Conservation (phyloP, 2,888 invertebrate genomes). For the Syritta pipiens region DNA sequence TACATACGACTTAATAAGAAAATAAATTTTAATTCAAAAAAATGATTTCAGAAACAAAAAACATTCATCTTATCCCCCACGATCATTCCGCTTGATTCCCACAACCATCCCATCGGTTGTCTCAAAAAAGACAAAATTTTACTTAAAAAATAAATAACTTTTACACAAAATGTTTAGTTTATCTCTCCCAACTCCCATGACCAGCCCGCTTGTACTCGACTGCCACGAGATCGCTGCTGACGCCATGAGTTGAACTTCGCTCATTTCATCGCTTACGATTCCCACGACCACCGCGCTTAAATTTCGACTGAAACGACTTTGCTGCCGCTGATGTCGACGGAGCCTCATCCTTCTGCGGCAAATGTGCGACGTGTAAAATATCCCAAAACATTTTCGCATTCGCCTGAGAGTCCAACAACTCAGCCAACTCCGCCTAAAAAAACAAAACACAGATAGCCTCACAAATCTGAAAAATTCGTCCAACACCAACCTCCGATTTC, state of each 20-base stretch:
- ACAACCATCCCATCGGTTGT: too few species aligned
- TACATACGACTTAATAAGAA: too few species aligned
- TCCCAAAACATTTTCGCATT: slow-evolving; percentile 86
- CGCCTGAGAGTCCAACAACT: slow-evolving; percentile 85
- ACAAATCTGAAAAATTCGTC: not conserved
- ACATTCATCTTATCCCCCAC: too few species aligned
- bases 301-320: slow-evolving; percentile 44
- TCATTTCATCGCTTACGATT: slow-evolving; percentile 6
- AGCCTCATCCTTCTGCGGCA: slow-evolving; percentile 80
- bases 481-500: slow-evolving; percentile 81
- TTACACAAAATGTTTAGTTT: too few species aligned
- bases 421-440: slow-evolving; percentile 84
- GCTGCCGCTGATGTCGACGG: slow-evolving; percentile 12
- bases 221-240: too few species aligned
- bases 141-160: too few species aligned
- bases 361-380: slow-evolving; percentile 85
- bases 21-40: too few species aligned
- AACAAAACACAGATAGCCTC: slow-evolving; percentile 59
- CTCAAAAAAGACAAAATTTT: too few species aligned
- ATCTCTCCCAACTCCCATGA: too few species aligned
- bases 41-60: too few species aligned
- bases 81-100: too few species aligned
- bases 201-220: too few species aligned
- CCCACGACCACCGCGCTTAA: slow-evolving; percentile 36
- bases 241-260: not conserved